Evolutionary conservation across 2,113 vertebrate species (phyloP).

Genomic region (Gasterosteus aculeatus): DNA sequence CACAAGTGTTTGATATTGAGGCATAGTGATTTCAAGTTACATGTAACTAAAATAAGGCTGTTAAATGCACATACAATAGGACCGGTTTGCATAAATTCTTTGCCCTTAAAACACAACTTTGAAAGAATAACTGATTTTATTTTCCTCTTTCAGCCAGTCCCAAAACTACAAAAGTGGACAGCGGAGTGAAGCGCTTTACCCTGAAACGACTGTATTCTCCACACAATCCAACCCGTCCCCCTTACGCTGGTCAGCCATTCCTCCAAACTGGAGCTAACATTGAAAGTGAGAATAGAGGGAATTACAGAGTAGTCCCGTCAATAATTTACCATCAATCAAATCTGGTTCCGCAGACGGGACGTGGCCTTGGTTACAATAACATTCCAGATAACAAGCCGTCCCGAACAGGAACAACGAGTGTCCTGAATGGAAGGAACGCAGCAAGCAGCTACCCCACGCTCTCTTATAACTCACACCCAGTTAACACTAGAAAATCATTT

Average conservation of each 20-base stretch:
- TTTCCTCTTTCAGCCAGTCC: conserved; percentile 23
- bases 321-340: conserved; percentile 26
- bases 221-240: background rate
- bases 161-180: background rate
- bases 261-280: background rate
- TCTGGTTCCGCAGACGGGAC: background rate
- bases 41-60: background rate
- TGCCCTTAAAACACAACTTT: background rate
- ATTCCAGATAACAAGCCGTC: background rate
- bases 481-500: conserved; percentile 27
- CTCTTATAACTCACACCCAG: background rate
- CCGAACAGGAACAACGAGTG: background rate
- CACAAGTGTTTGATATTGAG: background rate
- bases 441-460: background rate
- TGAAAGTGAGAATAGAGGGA: background rate
- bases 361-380: conserved; percentile 11
- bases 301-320: background rate
- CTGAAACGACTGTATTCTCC: background rate
- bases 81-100: background rate
- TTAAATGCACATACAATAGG: background rate
- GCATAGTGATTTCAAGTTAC: background rate
- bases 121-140: background rate
- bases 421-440: conserved; percentile 1
- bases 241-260: conserved; percentile 2
- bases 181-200: background rate